These are phyloP conservation scores for Epicauta chinensis DNA, from an alignment of 1,140 invertebrate genomes.

Conservation along the genomic window DNA sequence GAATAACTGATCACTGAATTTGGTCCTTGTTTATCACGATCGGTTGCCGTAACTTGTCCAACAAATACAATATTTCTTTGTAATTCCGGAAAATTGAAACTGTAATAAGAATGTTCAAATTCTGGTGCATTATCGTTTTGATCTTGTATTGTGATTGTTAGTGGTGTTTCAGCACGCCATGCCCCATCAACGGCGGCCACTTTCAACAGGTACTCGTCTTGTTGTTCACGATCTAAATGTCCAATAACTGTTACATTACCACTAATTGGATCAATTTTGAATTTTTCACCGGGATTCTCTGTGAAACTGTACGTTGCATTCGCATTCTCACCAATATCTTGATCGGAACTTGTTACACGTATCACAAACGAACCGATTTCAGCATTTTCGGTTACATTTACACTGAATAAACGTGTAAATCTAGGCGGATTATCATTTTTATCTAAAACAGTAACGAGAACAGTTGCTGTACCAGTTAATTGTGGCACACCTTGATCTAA, in stretches of 20 bases:
- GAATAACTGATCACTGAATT: constrained; percentile 92
- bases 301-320: constrained; percentile 85
- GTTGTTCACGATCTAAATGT: constrained; percentile 77
- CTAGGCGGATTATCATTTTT: constrained; percentile 94
- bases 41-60: constrained; percentile 81
- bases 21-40: constrained; percentile 86
- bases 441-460: constrained; percentile 77
- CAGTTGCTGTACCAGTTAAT: constrained; percentile 76
- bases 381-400: constrained; percentile 93
- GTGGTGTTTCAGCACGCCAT: constrained; percentile 79
- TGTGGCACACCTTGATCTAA: constrained; percentile 79
- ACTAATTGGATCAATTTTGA: constrained; percentile 77
- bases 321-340: constrained; percentile 80
- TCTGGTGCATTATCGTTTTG: constrained; percentile 92
- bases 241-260: constrained; percentile 87
- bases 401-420: constrained; percentile 87
- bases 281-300: constrained; percentile 83
- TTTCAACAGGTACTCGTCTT: constrained; percentile 86
- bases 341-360: constrained; percentile 83
- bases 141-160: constrained; percentile 91
- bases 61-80: constrained; percentile 73
- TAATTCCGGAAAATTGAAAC: constrained; percentile 84
- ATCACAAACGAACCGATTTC: constrained; percentile 90
- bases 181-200: constrained; percentile 82
- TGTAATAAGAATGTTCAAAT: constrained; percentile 81